A percentile compares a stretch with the other conserved stretches of the same genome.
phyloP scores from a whole-genome alignment of 2,888 invertebrate species.

The Tenthredo distinguenda region DNA sequence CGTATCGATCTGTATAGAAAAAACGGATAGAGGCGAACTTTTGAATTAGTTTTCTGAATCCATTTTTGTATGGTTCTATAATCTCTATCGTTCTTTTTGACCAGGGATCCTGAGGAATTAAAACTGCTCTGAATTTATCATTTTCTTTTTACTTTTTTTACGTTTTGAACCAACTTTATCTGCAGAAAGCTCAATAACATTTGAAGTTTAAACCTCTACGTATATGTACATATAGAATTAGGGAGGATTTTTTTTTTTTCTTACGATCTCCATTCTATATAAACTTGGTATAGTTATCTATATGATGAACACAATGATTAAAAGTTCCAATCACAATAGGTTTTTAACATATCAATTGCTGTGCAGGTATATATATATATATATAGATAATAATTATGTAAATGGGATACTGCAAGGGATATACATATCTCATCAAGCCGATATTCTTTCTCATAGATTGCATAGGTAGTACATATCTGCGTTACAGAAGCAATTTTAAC shows the following conservation, averaged over 20 bases:
- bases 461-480: conserved; percentile 11
- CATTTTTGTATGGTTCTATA: neutral
- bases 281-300: conserved; percentile 52
- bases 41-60: neutral
- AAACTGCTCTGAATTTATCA: neutral
- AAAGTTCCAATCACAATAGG: conserved; percentile 70
- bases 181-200: conserved; percentile 29
- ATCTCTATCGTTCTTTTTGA: neutral
- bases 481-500: conserved; percentile 29
- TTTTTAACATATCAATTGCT: conserved; percentile 57
- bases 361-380: conserved; percentile 35
- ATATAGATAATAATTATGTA: neutral
- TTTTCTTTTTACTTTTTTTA: neutral
- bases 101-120: conserved; percentile 11
- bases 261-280: conserved; percentile 39
- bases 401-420: conserved; percentile 21
- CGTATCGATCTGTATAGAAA: neutral
- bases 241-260: conserved; percentile 30
- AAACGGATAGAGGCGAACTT: neutral
- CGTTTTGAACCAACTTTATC: conserved; percentile 17
- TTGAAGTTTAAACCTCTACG: conserved; percentile 37
- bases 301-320: conserved; percentile 74
- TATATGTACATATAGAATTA: conserved; percentile 45
- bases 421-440: neutral
- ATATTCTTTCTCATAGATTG: conserved; percentile 3